Evolutionary conservation across 2,888 invertebrate species (phyloP), one percentile per base, ranked within the genome.

Genomic region (Cheilosia vernalis): DNA sequence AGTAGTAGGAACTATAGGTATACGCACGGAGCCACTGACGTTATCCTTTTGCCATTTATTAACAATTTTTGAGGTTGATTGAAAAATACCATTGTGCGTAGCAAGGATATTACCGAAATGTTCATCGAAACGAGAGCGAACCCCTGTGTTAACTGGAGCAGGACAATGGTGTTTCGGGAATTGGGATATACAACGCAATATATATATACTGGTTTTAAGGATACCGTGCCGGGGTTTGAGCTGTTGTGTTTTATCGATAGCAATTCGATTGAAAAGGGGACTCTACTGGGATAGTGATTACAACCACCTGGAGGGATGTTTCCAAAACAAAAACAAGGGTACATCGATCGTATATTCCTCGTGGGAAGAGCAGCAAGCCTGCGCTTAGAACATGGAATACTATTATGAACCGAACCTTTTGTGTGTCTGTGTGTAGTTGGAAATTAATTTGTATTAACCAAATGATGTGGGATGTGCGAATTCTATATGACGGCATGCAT

Each of bases 21-120:
- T 2, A 33, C 33, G 33, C 33, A 33, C 33, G 4, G 13, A 17
- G 44, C 19, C 13, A 17, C n/a, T 58, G 15, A 44, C 37, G 27
- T 17, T 47, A 58, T 42, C 53, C 67, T 37, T 67, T 61, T 51
- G 53, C 56, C 63, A 70, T 79, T 73, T 74, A 79, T 74, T 79
- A 69, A 73, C 63, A 47, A 64, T 58, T 73, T 79, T 63, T 73
- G 63, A 53, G 83, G 67, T 69, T 79, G 63, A 84, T 84, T 74
- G 83, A 73, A 79, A 79, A 83, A 77, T 70, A 70, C 37, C 42
- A 72, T 78, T 55, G 24, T 78, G 24, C 51, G 10, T 27, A 19
- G n/a, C 4, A 30, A 53, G 44, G 53, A 72, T 70, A 64, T 56
- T 69, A 47, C 44, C 44, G 53, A 73, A 66, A 73, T 72, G 72